A percentile compares a stretch with the other conserved stretches of the same genome.
Conservation (phyloP, 1,140 invertebrate genomes). For the Drosophila jambulina region DNA sequence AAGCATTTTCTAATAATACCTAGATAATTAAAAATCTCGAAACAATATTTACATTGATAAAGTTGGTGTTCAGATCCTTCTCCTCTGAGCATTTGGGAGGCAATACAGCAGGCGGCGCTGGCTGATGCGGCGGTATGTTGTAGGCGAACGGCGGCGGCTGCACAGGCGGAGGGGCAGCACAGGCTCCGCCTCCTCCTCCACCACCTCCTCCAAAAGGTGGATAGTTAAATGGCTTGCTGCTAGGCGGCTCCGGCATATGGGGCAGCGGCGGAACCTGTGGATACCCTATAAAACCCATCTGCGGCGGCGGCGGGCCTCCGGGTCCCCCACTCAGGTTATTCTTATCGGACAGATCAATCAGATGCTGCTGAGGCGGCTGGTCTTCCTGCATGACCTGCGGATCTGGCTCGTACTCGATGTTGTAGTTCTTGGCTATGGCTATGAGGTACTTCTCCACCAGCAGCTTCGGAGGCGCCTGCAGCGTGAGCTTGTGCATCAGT, state of each 20-base stretch:
- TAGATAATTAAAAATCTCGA: background rate
- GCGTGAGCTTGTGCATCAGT: conserved; percentile 97
- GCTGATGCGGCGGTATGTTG: conserved; percentile 88
- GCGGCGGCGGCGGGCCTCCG: conserved; percentile 86
- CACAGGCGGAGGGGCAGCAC: conserved; percentile 45
- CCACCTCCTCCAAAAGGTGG: conserved; percentile 63
- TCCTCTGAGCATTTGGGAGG: conserved; percentile 84
- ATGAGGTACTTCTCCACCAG: conserved; percentile 98
- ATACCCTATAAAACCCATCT: conserved; percentile 91
- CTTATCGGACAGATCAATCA: conserved; percentile 91
- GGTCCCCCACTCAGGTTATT: conserved; percentile 88
- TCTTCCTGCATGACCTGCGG: conserved; percentile 95
- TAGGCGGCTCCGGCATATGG: conserved; percentile 82
- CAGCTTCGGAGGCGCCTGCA: conserved; percentile 98
- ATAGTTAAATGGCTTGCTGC: conserved; percentile 83
- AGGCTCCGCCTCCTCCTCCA: conserved; percentile 36
- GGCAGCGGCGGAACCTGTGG: conserved; percentile 89
- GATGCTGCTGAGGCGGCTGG: conserved; percentile 89
- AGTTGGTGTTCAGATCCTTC: conserved; percentile 88
- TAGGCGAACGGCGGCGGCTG: conserved; percentile 88
- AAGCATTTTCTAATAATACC: background rate
- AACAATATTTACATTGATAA: conserved; percentile 86
- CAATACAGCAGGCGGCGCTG: conserved; percentile 27
- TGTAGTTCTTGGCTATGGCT: conserved; percentile 98
- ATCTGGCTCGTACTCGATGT: conserved; percentile 96